Evolutionary conservation across 2,888 invertebrate genomes (phyloP), one percentile per base, ranked within the genome.

Genomic region (Drosophila leonis): DNA sequence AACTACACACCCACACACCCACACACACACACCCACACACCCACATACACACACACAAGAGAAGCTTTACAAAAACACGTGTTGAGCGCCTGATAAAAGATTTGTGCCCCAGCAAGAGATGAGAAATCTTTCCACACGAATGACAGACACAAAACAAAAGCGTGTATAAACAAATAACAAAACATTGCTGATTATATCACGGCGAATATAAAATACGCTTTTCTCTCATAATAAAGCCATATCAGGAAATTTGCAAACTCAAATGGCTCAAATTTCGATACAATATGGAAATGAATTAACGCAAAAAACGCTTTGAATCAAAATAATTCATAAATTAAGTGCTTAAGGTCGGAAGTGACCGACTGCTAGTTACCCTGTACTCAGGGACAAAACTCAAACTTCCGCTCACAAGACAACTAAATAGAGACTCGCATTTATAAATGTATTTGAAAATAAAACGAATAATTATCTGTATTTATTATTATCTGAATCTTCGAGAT

Each of bases 1-100:
- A 27, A 2, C 9, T 12, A 31, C 27, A 62, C 24, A 20, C 15
- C 2, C 8, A 60, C 20, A 35, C 15, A 15, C 39, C 15, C 46
- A 27, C 48, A 46, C 15, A 15, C 44, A 15, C 46, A 1, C 24
- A 2, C 27, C 8, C 27, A 15, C 42, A 44, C 61, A 62, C 68
- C 44, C 41, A 41, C 39, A 41, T 41, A 18, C 33, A 18, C 24
- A 27, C 33, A 18, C 35, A 18, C 7, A 20, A 24, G 61, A 55
- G 62, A 67, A 52, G 62, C 48, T 41, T 49, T 52, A 49, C 33
- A 13, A 51, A 41, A 76, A 57, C 86, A 83, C 83, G 77, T 74
- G 79, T 60, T 76, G 64, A 61, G 27, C 62, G 67, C 29, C 57
- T 80, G 83, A 78, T 72, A 57, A 69, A 72, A 72, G 48, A 72